Evolutionary conservation across 2,797 vertebrate genomes (phyloP).

Genomic region (Gymnodraco acuticeps): DNA sequence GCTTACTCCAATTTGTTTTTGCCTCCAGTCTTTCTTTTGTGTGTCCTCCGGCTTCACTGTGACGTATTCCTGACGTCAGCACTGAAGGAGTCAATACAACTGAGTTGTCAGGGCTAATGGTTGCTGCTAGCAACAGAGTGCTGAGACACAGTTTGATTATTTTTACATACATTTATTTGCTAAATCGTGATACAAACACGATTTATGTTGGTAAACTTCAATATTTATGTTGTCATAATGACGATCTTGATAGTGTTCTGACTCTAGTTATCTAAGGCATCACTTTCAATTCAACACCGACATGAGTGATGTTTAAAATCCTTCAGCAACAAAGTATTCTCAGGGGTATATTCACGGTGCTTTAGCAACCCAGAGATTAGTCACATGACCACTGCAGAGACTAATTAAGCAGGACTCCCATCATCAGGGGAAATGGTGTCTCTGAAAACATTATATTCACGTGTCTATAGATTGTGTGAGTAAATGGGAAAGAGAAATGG

Average conservation of each 20-base stretch:
- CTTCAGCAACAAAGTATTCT: constrained; percentile 13
- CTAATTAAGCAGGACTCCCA: constrained; percentile 55
- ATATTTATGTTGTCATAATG: neutral
- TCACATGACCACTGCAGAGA: constrained; percentile 50
- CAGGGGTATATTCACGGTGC: constrained; percentile 1
- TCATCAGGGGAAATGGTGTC: constrained; percentile 50
- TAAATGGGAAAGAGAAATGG: constrained; percentile 3
- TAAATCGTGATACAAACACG: neutral
- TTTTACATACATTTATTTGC: neutral
- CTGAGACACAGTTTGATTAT: neutral
- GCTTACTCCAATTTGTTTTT: too few species aligned
- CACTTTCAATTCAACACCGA: constrained; percentile 28
- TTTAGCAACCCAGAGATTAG: constrained; percentile 8
- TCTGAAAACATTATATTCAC: constrained; percentile 36
- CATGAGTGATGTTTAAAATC: constrained; percentile 24
- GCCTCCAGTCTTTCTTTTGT: too few species aligned
- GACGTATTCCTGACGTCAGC: too few species aligned
- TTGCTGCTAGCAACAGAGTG: neutral
- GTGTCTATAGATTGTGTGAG: constrained; percentile 18
- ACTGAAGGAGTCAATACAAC: too few species aligned
- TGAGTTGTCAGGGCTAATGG: neutral
- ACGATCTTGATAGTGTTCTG: neutral
- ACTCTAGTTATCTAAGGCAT: neutral
- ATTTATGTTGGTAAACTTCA: neutral
- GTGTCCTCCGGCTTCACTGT: too few species aligned